phyloP scores from a whole-genome alignment of 2,797 vertebrate genomes.

The Lophura swinhoii region DNA sequence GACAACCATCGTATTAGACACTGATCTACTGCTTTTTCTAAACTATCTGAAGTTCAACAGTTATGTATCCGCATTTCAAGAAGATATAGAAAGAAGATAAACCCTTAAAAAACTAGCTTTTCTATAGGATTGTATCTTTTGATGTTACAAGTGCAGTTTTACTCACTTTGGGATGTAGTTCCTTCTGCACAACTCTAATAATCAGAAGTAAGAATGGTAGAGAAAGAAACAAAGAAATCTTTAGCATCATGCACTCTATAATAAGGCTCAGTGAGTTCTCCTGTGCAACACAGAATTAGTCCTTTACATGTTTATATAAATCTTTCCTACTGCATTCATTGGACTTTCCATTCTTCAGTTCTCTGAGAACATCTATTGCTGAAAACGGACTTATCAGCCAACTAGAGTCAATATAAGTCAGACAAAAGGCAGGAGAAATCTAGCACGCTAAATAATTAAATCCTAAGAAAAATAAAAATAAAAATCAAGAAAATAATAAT shows the following conservation, averaged over 20 bases:
- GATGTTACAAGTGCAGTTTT: background rate
- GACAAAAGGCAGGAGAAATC: background rate
- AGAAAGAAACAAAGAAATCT: background rate
- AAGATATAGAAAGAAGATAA: background rate
- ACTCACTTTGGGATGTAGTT: conserved; percentile 31
- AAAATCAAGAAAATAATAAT: background rate
- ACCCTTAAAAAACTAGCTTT: background rate
- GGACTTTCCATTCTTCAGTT: background rate
- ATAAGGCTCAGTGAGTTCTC: background rate
- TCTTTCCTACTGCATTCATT: background rate
- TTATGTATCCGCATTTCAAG: background rate
- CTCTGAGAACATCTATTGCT: background rate
- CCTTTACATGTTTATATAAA: background rate
- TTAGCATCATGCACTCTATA: background rate
- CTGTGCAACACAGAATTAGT: background rate
- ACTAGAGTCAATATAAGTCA: background rate
- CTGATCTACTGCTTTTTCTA: background rate
- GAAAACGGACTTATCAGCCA: conserved; percentile 6
- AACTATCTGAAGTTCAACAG: background rate
- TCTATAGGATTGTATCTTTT: background rate
- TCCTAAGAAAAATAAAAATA: background rate
- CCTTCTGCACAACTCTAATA: background rate
- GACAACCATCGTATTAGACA: background rate
- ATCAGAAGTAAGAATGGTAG: conserved; percentile 29
- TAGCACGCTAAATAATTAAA: background rate